These are phyloP conservation scores for Epinotia bilunana DNA, from an alignment of 2,888 invertebrate species.

Conservation along the genomic window DNA sequence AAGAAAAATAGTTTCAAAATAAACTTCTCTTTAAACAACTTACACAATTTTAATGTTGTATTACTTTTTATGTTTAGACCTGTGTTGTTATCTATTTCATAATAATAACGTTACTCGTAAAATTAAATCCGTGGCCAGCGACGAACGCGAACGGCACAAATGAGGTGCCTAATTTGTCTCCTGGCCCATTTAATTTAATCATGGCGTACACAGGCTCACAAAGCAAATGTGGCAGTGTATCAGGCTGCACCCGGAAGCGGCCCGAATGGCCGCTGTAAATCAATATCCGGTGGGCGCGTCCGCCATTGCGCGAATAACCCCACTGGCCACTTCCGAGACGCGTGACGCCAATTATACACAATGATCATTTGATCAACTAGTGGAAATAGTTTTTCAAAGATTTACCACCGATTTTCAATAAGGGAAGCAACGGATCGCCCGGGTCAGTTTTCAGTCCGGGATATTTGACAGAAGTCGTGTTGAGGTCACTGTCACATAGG, in stretches of 20 bases:
- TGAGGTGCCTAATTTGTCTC: neutral
- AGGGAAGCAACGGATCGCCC: too few relatives aligned
- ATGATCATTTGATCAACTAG: neutral
- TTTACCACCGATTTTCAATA: too few relatives aligned
- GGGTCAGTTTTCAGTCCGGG: too few relatives aligned
- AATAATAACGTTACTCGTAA: neutral
- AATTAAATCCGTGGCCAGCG: neutral
- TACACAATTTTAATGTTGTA: too few relatives aligned
- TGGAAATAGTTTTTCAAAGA: too few relatives aligned
- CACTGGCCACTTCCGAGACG: slow-evolving; percentile 38
- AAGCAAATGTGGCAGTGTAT: slow-evolving; percentile 65
- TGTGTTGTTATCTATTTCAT: too few relatives aligned
- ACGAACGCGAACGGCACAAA: neutral
- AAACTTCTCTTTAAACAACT: too few relatives aligned
- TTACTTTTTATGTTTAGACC: too few relatives aligned
- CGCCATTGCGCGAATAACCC: slow-evolving; percentile 58
- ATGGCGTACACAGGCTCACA: slow-evolving; percentile 63
- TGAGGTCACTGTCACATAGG: too few relatives aligned
- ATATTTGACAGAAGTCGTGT: too few relatives aligned
- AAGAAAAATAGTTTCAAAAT: too few relatives aligned
- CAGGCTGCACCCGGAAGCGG: slow-evolving; percentile 66
- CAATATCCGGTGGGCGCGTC: slow-evolving; percentile 78
- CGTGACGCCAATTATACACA: neutral
- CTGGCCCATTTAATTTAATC: slow-evolving; percentile 60
- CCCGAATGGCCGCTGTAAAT: slow-evolving; percentile 74